Evolutionary conservation across 2,113 vertebrate species (phyloP).

Genomic region (Pogonocichla stellata): DNA sequence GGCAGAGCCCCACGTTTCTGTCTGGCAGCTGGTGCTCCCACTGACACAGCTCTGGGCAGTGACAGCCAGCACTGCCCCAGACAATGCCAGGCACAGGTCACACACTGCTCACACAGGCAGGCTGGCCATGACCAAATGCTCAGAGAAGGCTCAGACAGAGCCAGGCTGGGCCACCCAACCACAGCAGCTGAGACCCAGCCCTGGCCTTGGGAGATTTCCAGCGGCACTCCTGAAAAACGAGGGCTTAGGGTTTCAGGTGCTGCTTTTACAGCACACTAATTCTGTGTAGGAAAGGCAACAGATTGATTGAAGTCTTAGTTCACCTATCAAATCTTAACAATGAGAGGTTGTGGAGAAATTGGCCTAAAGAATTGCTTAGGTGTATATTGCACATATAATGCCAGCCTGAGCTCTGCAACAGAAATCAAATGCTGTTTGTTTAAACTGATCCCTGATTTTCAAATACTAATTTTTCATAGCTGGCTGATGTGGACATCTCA

Average conservation of each 20-base stretch:
- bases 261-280: not conserved
- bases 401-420: not conserved
- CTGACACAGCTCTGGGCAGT: not conserved
- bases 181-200: not conserved
- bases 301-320: not conserved
- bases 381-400: not conserved
- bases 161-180: not conserved
- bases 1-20: not conserved
- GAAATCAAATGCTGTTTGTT: not conserved
- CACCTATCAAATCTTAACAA: not conserved
- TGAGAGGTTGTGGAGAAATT: not conserved
- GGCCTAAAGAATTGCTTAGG: not conserved
- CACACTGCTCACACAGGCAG: not conserved
- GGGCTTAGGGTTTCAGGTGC: not conserved
- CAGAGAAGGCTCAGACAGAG: not conserved
- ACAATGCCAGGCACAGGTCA: not conserved
- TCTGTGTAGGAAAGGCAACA: not conserved
- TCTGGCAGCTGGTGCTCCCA: not conserved
- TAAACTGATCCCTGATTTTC: not conserved
- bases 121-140: fast-evolving
- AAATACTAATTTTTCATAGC: not conserved
- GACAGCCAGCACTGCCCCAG: not conserved
- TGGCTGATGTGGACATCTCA: not conserved
- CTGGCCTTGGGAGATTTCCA: not conserved
- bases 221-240: fast-evolving